These are phyloP conservation scores for Drosophila lowei DNA, from an alignment of 1,140 invertebrate species.

Conservation along the genomic window DNA sequence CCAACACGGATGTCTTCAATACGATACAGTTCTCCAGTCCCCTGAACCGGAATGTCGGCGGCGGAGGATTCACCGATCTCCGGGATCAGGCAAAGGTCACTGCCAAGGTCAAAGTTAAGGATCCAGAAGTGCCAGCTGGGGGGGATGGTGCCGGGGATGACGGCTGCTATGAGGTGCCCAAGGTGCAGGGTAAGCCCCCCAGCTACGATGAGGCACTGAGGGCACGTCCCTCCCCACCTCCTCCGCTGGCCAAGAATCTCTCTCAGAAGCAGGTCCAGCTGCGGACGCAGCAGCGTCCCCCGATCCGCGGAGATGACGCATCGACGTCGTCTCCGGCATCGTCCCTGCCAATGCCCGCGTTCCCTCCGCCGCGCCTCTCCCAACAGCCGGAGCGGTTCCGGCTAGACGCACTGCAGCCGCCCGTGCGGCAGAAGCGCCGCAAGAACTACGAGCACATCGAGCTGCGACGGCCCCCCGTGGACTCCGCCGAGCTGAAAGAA, in stretches of 20 bases:
- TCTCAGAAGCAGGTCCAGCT: conserved; percentile 58
- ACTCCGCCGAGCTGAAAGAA: conserved; percentile 65
- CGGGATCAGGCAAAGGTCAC: conserved; percentile 9
- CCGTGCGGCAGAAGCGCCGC: conserved; percentile 53
- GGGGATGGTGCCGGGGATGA: conserved; percentile 13
- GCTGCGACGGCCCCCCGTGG: conserved; percentile 59
- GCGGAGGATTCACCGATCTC: conserved; percentile 51
- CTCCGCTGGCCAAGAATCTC: conserved; percentile 48
- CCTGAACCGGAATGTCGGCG: conserved; percentile 46
- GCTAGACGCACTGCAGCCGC: conserved; percentile 45
- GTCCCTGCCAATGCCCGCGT: conserved; percentile 68
- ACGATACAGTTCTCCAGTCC: conserved; percentile 79
- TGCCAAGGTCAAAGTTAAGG: no score
- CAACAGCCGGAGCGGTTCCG: conserved; percentile 51
- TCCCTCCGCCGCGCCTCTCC: conserved; percentile 66
- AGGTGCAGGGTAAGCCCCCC: conserved; percentile 48
- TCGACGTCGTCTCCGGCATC: conserved; percentile 38
- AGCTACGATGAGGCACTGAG: conserved; percentile 64
- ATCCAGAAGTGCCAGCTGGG: no score
- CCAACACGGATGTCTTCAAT: conserved; percentile 75
- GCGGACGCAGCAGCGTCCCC: conserved; percentile 40
- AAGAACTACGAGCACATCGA: conserved; percentile 80
- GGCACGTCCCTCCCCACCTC: conserved; percentile 33
- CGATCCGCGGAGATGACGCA: conserved; percentile 5
- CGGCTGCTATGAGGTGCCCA: conserved; percentile 72